Conservation (phyloP, 2,113 vertebrate species). For the Ginglymostoma cirratum region DNA sequence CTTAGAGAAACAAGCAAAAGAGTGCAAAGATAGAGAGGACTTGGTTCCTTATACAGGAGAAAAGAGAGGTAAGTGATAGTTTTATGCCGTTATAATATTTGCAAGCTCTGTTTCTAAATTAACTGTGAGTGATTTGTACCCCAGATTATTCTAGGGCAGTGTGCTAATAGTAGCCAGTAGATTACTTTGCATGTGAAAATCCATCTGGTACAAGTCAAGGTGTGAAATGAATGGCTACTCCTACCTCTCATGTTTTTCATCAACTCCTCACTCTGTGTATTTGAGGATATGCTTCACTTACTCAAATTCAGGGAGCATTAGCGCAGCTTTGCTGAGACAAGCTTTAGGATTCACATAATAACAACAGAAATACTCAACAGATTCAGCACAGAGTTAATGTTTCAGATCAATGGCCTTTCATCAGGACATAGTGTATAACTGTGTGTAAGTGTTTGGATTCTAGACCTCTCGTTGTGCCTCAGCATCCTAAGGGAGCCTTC, state of each 20-base stretch:
- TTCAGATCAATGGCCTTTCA: neutral
- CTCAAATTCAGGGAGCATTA: neutral
- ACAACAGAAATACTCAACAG: no score
- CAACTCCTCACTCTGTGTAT: neutral
- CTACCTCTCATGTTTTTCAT: neutral
- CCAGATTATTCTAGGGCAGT: neutral
- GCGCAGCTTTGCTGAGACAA: neutral
- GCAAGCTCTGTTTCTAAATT: neutral
- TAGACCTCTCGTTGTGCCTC: no score
- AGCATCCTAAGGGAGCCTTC: neutral
- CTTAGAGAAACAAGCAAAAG: slow-evolving; percentile 91
- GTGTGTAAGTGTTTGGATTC: neutral
- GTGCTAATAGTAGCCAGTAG: neutral
- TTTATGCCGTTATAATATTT: neutral
- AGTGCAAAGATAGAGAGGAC: slow-evolving; percentile 85
- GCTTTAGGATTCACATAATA: no score
- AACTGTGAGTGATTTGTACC: neutral
- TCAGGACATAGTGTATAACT: neutral
- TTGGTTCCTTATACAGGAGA: slow-evolving; percentile 90
- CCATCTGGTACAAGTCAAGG: neutral
- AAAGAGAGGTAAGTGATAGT: slow-evolving; percentile 74
- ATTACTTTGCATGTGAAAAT: neutral
- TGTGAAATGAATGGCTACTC: neutral
- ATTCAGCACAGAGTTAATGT: no score
- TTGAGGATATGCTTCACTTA: neutral